Percentiles rank a stretch among this genome's conserved stretches.
phyloP scores from a whole-genome alignment of 1,140 invertebrate species.

The Meloidogyne hapla region DNA sequence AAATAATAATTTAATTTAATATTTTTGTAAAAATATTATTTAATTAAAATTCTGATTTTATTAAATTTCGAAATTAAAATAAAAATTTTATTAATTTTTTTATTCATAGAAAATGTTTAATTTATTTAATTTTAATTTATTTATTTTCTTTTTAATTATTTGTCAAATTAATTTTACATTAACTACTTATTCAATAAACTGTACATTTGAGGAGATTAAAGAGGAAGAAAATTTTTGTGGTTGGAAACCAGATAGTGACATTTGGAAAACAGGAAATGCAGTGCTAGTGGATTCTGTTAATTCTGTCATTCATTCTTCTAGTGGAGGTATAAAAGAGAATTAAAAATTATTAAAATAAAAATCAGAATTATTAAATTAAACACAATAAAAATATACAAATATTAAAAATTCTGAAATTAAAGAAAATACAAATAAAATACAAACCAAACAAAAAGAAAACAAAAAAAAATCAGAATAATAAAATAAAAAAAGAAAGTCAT shows the following conservation, averaged over 20 bases:
- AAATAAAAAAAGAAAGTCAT: no score
- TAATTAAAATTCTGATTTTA: no score
- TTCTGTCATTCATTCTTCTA: slow-evolving; percentile 26
- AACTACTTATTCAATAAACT: neutral
- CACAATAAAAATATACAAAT: no score
- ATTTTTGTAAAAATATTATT: no score
- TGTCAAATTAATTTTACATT: neutral
- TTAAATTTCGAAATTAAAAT: neutral
- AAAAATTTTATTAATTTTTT: neutral
- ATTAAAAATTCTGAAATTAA: no score
- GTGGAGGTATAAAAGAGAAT: slow-evolving; percentile 1
- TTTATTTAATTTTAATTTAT: neutral
- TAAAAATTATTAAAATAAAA: no score
- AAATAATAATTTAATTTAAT: no score
- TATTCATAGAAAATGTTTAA: neutral
- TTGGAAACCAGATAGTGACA: neutral
- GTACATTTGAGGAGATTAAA: slow-evolving; percentile 11
- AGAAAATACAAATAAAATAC: neutral
- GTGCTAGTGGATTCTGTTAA: slow-evolving; percentile 30
- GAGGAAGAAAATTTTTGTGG: slow-evolving; percentile 9
- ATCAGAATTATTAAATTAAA: no score
- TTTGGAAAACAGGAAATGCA: slow-evolving; percentile 31
- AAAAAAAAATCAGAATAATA: no score
- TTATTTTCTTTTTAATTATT: neutral
- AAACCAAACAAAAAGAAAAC: no score